These are phyloP conservation scores for Pitangus sulphuratus DNA, from an alignment of 2,797 vertebrate genomes.

Conservation along the genomic window DNA sequence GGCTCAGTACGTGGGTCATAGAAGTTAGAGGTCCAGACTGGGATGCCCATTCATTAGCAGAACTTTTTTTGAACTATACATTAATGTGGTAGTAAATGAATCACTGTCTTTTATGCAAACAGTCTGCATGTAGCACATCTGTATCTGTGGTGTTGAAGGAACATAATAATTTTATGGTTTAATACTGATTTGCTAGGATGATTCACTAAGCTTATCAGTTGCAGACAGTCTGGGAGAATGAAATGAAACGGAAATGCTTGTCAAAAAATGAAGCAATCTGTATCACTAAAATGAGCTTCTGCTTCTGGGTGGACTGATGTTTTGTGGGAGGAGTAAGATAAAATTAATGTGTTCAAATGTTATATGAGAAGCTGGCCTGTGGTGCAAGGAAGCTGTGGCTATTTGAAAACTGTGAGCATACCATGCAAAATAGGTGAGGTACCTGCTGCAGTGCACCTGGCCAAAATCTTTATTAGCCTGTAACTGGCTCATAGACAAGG, in stretches of 20 bases:
- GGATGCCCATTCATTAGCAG: background rate
- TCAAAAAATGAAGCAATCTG: constrained; percentile 33
- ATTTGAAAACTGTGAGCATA: background rate
- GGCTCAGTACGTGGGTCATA: accelerated
- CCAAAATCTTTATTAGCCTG: background rate
- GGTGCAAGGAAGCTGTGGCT: background rate
- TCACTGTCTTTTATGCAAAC: background rate
- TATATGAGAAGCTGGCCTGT: background rate
- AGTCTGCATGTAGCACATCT: background rate
- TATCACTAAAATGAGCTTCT: constrained; percentile 29
- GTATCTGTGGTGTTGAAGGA: background rate
- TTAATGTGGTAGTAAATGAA: background rate
- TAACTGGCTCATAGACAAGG: background rate
- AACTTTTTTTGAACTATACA: background rate
- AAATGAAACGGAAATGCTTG: constrained; percentile 32
- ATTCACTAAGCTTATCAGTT: constrained; percentile 60
- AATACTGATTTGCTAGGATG: background rate
- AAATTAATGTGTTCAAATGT: background rate
- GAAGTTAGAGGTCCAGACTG: background rate
- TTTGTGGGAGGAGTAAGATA: constrained; percentile 26
- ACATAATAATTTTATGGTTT: background rate
- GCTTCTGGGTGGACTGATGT: background rate
- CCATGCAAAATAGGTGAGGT: background rate
- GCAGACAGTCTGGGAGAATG: constrained; percentile 55
- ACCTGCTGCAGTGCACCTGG: background rate